These are phyloP conservation scores for Periophthalmus magnuspinnatus DNA, from an alignment of 2,797 vertebrate species.

Conservation along the genomic window DNA sequence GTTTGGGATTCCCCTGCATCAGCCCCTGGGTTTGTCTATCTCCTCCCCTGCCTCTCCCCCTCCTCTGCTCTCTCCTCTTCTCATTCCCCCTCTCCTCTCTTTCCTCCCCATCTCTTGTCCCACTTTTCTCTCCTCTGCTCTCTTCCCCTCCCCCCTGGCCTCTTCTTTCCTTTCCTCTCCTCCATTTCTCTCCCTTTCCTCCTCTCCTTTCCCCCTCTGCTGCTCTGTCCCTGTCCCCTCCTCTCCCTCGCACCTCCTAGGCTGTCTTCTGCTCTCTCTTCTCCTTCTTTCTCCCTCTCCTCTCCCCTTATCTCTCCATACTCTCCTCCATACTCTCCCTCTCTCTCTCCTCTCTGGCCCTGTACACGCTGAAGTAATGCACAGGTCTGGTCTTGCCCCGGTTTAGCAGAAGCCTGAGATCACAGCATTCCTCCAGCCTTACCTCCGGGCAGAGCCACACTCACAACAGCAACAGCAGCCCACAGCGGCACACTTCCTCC, in stretches of 20 bases:
- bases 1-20: slow-evolving; percentile 38
- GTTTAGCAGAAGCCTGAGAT: slow-evolving; percentile 56
- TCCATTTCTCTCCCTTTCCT: too few species aligned
- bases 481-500: slow-evolving; percentile 33
- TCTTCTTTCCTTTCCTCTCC: too few species aligned
- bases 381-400: slow-evolving; percentile 69
- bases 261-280: too few species aligned
- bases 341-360: neutral
- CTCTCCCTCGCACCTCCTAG: too few species aligned
- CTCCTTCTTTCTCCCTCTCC: too few species aligned
- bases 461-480: slow-evolving; percentile 34
- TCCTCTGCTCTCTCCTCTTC: neutral
- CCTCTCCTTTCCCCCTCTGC: too few species aligned
- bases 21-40: slow-evolving; percentile 3
- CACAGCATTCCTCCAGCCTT: slow-evolving; percentile 68
- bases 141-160: too few species aligned
- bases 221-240: too few species aligned
- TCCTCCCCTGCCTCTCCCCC: slow-evolving; percentile 14
- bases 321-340: too few species aligned
- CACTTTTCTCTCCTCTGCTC: too few species aligned
- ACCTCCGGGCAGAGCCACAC: slow-evolving; percentile 40
- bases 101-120: too few species aligned
- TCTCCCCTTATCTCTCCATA: too few species aligned
- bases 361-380: slow-evolving; percentile 35
- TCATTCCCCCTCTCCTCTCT: neutral